A percentile compares a stretch with the other conserved stretches of the same genome.
Evolutionary conservation across 2,113 vertebrate species (phyloP).

Genomic region (Myodes glareolus): DNA sequence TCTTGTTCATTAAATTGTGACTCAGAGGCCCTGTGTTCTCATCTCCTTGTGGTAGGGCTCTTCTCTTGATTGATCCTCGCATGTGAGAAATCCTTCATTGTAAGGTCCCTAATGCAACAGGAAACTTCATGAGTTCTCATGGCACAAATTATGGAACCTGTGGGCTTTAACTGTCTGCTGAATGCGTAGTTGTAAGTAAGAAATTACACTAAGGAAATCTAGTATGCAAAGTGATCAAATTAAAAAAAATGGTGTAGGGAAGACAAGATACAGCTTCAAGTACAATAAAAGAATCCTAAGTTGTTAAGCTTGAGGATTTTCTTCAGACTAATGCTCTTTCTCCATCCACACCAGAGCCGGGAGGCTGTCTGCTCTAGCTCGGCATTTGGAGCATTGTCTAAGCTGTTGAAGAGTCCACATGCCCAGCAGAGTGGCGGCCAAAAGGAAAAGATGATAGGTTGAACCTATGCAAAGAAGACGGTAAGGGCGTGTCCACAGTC

Average conservation of each 20-base stretch:
- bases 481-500: neutral
- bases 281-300: neutral
- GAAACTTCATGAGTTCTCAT: neutral
- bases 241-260: slow-evolving; percentile 6
- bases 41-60: neutral
- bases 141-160: neutral
- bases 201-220: neutral
- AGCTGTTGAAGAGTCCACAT: neutral
- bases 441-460: neutral
- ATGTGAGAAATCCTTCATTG: neutral
- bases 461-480: neutral
- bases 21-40: neutral
- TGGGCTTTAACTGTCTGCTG: neutral
- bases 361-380: neutral
- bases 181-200: neutral
- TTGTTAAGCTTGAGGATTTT: neutral
- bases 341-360: neutral
- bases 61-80: neutral
- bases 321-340: neutral
- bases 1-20: slow-evolving; percentile 24
- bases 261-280: neutral
- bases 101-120: neutral
- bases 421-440: neutral
- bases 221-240: neutral
- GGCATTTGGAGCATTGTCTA: neutral